phyloP scores from a whole-genome alignment of 92 coral and sea anemone genomes.

The Pocillopora grandis region DNA sequence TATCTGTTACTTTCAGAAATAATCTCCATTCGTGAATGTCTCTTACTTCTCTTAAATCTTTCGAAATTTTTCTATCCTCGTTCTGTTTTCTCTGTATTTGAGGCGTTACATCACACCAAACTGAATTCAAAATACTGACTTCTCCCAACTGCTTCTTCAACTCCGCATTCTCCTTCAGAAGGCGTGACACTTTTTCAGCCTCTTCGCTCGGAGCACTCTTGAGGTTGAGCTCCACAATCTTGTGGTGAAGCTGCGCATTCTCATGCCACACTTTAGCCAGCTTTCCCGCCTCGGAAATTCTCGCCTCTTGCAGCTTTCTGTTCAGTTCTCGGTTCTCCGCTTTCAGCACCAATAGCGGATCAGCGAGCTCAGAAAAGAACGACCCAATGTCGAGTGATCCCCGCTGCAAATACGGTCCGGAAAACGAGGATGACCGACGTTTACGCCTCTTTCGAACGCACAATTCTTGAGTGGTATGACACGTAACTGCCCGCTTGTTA shows the following conservation, averaged over 20 bases:
- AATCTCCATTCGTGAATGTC: neutral
- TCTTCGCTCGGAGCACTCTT: conserved; percentile 43
- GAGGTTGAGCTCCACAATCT: conserved; percentile 58
- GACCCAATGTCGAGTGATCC: conserved; percentile 32
- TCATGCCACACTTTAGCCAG: conserved; percentile 75
- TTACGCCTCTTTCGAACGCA: conserved; percentile 26
- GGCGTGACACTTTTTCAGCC: conserved; percentile 59
- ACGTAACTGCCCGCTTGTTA: conserved; percentile 64
- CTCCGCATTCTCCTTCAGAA: conserved; percentile 72
- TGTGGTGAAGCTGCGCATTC: conserved; percentile 70
- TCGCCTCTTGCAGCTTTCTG: conserved; percentile 59
- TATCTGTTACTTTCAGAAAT: neutral
- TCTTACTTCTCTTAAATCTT: conserved; percentile 72
- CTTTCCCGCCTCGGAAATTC: conserved; percentile 75
- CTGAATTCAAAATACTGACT: conserved; percentile 84
- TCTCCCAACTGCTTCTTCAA: conserved; percentile 80
- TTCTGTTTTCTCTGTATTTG: conserved; percentile 50
- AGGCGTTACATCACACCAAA: conserved; percentile 66
- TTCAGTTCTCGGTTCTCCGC: conserved; percentile 66
- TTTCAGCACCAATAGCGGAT: conserved; percentile 46
- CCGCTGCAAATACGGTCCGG: conserved; percentile 29
- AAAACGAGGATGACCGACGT: conserved; percentile 21
- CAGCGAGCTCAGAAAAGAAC: conserved; percentile 15
- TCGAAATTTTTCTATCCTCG: conserved; percentile 51
- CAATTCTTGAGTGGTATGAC: conserved; percentile 39